phyloP scores from a whole-genome alignment of 53 echinoderm and acorn worm species.

The Arbacia lixula region DNA sequence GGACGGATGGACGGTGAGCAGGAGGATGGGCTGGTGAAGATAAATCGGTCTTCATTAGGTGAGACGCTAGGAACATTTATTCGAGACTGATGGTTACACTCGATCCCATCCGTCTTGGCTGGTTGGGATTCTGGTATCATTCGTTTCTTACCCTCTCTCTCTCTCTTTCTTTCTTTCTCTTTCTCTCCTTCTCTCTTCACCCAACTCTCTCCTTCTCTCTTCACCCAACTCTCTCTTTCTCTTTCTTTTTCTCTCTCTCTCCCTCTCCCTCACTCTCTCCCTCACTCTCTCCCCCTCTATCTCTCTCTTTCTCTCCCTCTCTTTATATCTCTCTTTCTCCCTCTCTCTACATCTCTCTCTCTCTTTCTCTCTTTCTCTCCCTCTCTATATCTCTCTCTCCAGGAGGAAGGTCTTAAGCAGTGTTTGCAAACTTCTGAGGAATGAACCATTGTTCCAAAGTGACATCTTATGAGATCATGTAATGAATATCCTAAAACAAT shows the following conservation, averaged over 20 bases:
- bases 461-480: no score
- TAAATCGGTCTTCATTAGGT: slow-evolving; percentile 37
- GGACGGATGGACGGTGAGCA: neutral
- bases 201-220: no score
- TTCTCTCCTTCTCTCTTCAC: no score
- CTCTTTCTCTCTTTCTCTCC: no score
- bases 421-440: neutral
- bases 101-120: slow-evolving; percentile 9
- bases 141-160: neutral
- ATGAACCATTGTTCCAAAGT: no score
- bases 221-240: neutral
- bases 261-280: slow-evolving; percentile 12
- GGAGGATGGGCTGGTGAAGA: neutral
- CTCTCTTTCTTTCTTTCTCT: no score
- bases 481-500: no score
- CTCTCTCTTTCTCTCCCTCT: no score
- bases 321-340: no score
- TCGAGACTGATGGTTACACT: slow-evolving; percentile 1
- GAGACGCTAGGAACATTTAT: slow-evolving; percentile 13
- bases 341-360: no score
- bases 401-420: neutral
- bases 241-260: neutral
- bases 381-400: no score
- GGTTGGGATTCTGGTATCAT: neutral
- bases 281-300: no score